phyloP scores from a whole-genome alignment of 2,888 invertebrate genomes.

The Zygogramma bicolorata region DNA sequence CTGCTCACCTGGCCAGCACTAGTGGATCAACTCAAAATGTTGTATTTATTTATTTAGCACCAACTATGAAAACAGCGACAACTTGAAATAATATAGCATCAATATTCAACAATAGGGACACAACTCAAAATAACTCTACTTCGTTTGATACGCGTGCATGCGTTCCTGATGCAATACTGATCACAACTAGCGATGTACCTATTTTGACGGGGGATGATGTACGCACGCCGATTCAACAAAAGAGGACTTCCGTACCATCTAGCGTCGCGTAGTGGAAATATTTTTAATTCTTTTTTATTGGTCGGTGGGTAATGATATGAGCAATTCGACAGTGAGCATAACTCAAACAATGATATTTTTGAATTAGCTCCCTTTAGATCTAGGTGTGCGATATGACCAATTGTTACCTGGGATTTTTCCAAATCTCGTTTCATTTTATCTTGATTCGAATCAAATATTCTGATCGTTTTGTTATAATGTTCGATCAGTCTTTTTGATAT shows the following conservation, averaged over 20 bases:
- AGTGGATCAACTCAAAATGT: background rate
- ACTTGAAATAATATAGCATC: background rate
- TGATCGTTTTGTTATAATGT: too few species aligned
- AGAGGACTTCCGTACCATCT: background rate
- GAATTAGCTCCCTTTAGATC: background rate
- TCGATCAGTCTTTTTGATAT: too few species aligned
- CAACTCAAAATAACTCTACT: background rate
- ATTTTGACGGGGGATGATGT: background rate
- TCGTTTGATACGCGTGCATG: background rate
- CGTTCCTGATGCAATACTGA: background rate
- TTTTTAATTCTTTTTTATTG: background rate
- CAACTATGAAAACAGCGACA: background rate
- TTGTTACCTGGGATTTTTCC: too few species aligned
- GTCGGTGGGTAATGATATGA: background rate
- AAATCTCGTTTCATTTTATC: too few species aligned
- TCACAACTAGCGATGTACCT: background rate
- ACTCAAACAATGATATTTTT: background rate
- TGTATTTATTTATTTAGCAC: background rate
- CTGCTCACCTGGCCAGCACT: background rate
- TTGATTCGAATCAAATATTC: too few species aligned
- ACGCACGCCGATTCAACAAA: background rate
- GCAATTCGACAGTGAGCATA: background rate
- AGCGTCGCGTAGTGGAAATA: background rate
- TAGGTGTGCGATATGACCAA: slow-evolving; percentile 6
- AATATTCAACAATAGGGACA: background rate